phyloP scores from a whole-genome alignment of 2,888 invertebrate species.

The Drosophila borealis region DNA sequence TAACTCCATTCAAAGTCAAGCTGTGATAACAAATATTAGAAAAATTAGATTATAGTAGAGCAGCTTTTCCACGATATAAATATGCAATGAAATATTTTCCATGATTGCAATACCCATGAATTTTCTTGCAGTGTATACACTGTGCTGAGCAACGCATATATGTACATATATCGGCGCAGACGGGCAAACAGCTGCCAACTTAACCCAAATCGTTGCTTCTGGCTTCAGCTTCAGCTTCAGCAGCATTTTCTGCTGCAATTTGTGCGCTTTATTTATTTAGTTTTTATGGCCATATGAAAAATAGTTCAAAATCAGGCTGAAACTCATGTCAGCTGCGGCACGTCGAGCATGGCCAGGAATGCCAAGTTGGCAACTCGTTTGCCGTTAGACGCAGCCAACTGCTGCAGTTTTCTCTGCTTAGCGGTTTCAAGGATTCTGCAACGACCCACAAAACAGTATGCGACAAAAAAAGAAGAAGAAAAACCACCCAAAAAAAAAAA shows the following conservation, averaged over 20 bases:
- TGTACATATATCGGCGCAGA: conserved; percentile 17
- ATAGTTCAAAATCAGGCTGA: conserved; percentile 72
- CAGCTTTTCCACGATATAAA: too few relatives aligned
- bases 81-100: not conserved
- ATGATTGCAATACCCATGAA: not conserved
- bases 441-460: conserved; percentile 68
- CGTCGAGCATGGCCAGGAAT: conserved; percentile 71
- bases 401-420: conserved; percentile 58
- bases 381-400: conserved; percentile 60
- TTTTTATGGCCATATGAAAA: conserved; percentile 70
- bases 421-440: conserved; percentile 74
- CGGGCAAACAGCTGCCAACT: conserved; percentile 64
- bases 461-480: conserved; percentile 18
- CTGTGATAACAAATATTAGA: too few relatives aligned
- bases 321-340: conserved; percentile 45
- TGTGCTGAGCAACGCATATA: conserved; percentile 34
- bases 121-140: conserved; percentile 1
- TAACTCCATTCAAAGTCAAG: too few relatives aligned
- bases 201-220: conserved; percentile 64
- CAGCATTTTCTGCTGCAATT: conserved; percentile 7
- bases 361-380: conserved; percentile 54
- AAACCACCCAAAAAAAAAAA: conserved; percentile 21
- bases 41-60: too few relatives aligned
- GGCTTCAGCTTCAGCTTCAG: conserved; percentile 23
- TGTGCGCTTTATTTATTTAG: conserved; percentile 69